Conservation (phyloP, 1,140 invertebrate genomes). For the Zaprionus gabonicus region DNA sequence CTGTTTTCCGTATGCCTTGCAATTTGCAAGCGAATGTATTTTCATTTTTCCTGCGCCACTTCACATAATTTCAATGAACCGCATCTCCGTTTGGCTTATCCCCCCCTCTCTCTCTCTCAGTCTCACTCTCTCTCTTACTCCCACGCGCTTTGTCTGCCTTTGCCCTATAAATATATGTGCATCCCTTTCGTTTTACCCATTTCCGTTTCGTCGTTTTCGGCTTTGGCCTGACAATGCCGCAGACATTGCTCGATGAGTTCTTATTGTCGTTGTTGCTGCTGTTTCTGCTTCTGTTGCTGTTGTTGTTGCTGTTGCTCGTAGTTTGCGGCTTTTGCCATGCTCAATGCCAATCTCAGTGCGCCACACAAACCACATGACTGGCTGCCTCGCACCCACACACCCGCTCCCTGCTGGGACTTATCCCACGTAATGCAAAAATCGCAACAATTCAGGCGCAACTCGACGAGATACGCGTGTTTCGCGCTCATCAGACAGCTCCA, state of each 20-base stretch:
- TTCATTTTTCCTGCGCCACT: conserved; percentile 47
- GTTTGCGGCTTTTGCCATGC: conserved; percentile 66
- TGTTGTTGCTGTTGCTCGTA: conserved; percentile 27
- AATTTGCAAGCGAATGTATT: conserved; percentile 45
- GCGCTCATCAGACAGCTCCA: conserved; percentile 36
- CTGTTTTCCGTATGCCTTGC: conserved; percentile 37
- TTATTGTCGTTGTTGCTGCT: conserved; percentile 44
- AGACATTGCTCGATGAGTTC: conserved; percentile 40
- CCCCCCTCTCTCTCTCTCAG: background rate
- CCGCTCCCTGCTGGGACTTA: background rate
- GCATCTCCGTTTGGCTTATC: conserved; percentile 70
- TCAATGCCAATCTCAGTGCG: conserved; percentile 69
- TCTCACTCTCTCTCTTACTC: conserved; percentile 8
- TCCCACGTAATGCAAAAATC: conserved; percentile 66
- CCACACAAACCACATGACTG: conserved; percentile 11
- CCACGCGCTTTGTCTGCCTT: background rate
- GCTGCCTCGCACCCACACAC: background rate
- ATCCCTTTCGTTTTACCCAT: conserved; percentile 16
- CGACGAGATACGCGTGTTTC: conserved; percentile 68
- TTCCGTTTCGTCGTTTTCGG: conserved; percentile 42
- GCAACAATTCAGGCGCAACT: conserved; percentile 72
- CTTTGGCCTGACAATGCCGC: conserved; percentile 60
- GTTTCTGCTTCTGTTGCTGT: background rate
- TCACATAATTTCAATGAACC: conserved; percentile 78
- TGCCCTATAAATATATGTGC: conserved; percentile 8